These are phyloP conservation scores for Enteromius unitaeniatus DNA, from an alignment of 2,797 vertebrate genomes.

Conservation along the genomic window DNA sequence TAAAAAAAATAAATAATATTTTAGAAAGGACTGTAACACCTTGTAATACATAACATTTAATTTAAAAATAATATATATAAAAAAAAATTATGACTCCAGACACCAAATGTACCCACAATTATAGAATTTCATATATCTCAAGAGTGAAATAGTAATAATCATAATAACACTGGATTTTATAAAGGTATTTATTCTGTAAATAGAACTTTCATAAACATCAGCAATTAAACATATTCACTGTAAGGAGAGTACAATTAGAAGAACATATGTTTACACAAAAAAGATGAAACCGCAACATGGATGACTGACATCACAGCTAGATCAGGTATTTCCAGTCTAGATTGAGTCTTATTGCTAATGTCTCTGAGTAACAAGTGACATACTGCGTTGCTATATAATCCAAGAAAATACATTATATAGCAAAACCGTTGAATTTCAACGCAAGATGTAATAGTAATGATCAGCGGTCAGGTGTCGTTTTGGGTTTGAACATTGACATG, in stretches of 20 bases:
- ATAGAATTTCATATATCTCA: too few relatives aligned
- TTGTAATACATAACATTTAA: too few relatives aligned
- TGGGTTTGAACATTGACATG: neutral
- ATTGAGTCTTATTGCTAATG: conserved; percentile 65
- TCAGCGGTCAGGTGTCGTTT: neutral
- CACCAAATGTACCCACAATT: too few relatives aligned
- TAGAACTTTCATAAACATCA: conserved; percentile 83
- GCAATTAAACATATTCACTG: conserved; percentile 76
- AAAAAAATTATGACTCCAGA: too few relatives aligned
- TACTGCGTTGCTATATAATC: conserved; percentile 28
- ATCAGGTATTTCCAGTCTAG: conserved; percentile 65
- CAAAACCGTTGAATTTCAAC: conserved; percentile 7
- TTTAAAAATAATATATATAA: too few relatives aligned
- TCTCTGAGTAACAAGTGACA: conserved; percentile 37
- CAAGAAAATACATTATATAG: conserved; percentile 28
- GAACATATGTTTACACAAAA: conserved; percentile 59
- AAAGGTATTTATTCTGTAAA: conserved; percentile 89
- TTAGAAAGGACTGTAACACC: too few relatives aligned
- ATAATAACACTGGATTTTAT: conserved; percentile 52
- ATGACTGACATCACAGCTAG: conserved; percentile 62
- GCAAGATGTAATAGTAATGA: conserved; percentile 18
- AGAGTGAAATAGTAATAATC: neutral
- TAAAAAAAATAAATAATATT: too few relatives aligned
- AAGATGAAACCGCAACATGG: conserved; percentile 49
- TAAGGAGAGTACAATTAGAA: conserved; percentile 66